Evolutionary conservation across 53 echinoderm and acorn worm genomes (phyloP).

Genomic region (Holothuria leucospilota): DNA sequence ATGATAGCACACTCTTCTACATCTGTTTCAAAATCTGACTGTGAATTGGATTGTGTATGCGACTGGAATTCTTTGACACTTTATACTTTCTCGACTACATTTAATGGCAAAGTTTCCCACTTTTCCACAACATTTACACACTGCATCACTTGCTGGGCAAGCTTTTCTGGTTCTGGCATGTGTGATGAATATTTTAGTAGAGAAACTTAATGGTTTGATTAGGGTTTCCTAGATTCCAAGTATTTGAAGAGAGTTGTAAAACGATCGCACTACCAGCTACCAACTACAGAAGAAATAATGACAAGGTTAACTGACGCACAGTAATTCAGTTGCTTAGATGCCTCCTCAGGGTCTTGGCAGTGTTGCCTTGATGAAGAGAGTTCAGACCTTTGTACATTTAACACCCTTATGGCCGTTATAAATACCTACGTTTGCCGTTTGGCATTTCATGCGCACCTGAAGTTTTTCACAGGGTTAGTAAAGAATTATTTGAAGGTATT

Average conservation of each 20-base stretch:
- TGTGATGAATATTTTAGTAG: too few species aligned
- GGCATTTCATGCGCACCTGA: slow-evolving; percentile 1
- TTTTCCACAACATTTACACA: neutral
- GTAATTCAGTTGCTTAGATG: slow-evolving; percentile 62
- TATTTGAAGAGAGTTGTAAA: slow-evolving; percentile 57
- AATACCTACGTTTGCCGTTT: slow-evolving; percentile 4
- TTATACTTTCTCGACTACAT: neutral
- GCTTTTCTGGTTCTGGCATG: too few species aligned
- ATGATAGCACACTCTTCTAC: slow-evolving; percentile 20
- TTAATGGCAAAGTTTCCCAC: neutral
- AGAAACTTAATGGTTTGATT: slow-evolving; percentile 60
- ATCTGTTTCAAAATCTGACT: slow-evolving; percentile 6
- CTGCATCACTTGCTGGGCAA: neutral
- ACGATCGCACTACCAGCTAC: slow-evolving; percentile 57
- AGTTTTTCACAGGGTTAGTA: slow-evolving; percentile 6
- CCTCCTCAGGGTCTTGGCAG: slow-evolving; percentile 65
- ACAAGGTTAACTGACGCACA: slow-evolving; percentile 54
- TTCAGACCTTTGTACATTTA: slow-evolving; percentile 7
- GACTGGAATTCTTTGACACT: neutral
- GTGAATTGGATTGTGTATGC: neutral
- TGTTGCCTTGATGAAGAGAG: slow-evolving; percentile 38
- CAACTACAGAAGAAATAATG: slow-evolving; percentile 46
- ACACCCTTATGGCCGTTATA: neutral
- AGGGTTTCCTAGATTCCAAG: slow-evolving; percentile 62
- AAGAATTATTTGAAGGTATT: slow-evolving; percentile 6